Conservation (phyloP, 2,113 vertebrate species). For the Lampris megalopsis region DNA sequence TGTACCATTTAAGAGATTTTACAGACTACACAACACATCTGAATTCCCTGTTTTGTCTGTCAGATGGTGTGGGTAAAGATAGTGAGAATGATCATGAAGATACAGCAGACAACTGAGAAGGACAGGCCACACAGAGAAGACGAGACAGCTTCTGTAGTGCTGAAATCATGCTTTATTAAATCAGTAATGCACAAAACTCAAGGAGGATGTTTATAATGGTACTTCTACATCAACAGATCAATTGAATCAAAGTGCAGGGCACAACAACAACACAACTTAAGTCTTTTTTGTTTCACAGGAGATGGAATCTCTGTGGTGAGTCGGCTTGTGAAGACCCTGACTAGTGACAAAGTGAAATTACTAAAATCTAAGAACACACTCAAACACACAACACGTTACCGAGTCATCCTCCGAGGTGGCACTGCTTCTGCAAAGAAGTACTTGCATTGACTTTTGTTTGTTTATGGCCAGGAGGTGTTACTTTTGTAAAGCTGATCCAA, state of each 20-base stretch:
- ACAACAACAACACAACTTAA: conserved; percentile 52
- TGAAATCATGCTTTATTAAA: conserved; percentile 99
- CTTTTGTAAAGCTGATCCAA: conserved; percentile 59
- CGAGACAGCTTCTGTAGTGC: conserved; percentile 81
- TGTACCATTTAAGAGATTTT: no score
- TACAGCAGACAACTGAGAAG: not conserved
- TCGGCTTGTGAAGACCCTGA: conserved; percentile 80
- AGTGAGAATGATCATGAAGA: not conserved
- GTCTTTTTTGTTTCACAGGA: conserved; percentile 77
- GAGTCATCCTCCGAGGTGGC: conserved; percentile 89
- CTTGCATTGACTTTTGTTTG: conserved; percentile 75
- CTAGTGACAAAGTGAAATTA: conserved; percentile 77
- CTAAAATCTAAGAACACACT: conserved; percentile 88
- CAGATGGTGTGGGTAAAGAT: no score
- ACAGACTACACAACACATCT: no score
- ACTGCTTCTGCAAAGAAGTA: conserved; percentile 88
- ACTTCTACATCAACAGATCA: conserved; percentile 87
- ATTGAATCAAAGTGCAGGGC: conserved; percentile 84
- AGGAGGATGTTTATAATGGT: conserved; percentile 88
- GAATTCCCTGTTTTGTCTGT: no score
- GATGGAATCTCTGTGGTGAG: conserved; percentile 83
- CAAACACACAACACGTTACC: conserved; percentile 77
- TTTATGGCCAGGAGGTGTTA: conserved; percentile 92
- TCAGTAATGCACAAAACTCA: conserved; percentile 87
- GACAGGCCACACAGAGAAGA: conserved; percentile 5